A percentile compares a stretch with the other conserved stretches of the same genome.
Conservation (phyloP, 2,113 vertebrate species). For the Atherinomorus stipes region DNA sequence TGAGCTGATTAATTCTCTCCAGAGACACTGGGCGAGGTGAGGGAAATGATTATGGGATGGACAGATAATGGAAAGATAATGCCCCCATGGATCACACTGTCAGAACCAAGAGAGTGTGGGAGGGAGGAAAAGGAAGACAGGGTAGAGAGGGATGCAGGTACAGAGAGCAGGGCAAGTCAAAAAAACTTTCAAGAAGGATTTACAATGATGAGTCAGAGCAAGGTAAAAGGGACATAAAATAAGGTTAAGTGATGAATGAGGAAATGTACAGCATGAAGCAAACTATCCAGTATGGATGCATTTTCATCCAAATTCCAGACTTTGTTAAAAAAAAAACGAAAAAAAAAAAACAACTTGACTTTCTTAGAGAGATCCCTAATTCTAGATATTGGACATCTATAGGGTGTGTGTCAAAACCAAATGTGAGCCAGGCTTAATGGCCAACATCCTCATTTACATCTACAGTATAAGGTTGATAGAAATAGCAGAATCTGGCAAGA, state of each 20-base stretch:
- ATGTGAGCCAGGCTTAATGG: too few relatives aligned
- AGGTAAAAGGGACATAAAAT: neutral
- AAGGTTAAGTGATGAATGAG: neutral
- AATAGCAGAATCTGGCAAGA: too few relatives aligned
- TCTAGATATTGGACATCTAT: too few relatives aligned
- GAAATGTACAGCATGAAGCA: neutral
- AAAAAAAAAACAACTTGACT: too few relatives aligned
- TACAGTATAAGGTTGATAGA: too few relatives aligned
- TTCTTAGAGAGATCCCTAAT: too few relatives aligned
- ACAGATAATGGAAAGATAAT: conserved; percentile 80
- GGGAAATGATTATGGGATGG: conserved; percentile 76
- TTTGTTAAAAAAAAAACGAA: too few relatives aligned
- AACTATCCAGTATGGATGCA: too few relatives aligned
- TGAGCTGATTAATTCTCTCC: conserved; percentile 78
- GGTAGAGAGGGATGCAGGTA: conserved; percentile 39
- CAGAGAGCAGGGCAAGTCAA: conserved; percentile 3
- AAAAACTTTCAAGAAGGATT: conserved; percentile 33
- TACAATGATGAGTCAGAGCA: neutral
- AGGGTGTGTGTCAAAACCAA: too few relatives aligned
- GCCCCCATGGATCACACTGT: conserved; percentile 78
- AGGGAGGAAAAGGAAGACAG: neutral
- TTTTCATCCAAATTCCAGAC: too few relatives aligned
- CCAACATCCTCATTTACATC: too few relatives aligned
- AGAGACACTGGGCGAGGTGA: conserved; percentile 66
- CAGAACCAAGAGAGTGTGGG: conserved; percentile 51